Base-by-base conservation (phyloP, 2,888 invertebrate genomes). In the Platycheirus albimanus region DNA sequence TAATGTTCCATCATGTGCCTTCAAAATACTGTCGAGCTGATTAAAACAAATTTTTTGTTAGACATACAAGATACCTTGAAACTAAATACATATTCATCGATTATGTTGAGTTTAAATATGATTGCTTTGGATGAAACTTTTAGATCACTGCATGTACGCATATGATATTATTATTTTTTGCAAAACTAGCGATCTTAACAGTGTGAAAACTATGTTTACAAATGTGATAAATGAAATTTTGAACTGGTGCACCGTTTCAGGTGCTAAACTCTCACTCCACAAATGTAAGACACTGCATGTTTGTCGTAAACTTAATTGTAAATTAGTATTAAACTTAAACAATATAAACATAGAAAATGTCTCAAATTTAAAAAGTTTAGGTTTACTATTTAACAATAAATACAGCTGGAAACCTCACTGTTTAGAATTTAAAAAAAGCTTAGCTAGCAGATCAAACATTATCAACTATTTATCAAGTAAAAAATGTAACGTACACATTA, bases 81-180 rank as follows among this genome's bases (percentile, higher is more conserved):
- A n/a, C n/a, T n/a, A n/a, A n/a, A n/a, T n/a, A n/a, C n/a, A n/a
- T n/a, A n/a, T n/a, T n/a, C n/a, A n/a, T n/a, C n/a, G n/a, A n/a
- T n/a, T n/a, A n/a, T n/a, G n/a, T n/a, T n/a, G n/a, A n/a, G n/a
- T n/a, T n/a, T n/a, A n/a, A n/a, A n/a, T n/a, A n/a, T n/a, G n/a
- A n/a, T n/a, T n/a, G n/a, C n/a, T n/a, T n/a, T n/a, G n/a, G n/a
- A n/a, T n/a, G n/a, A 41, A 20, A 10, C 8, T 24, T 7, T 43
- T 51, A 33, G 43, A 51, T 10, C 28, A 41, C n/a, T 70, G 30
- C n/a, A 11, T 41, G 0, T 58, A 70, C 28, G 47, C 58, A 36
- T 20, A 69, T 4, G 56, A 56, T 47, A 30, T 67, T 10, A 45
- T 56, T 19, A 69, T 11, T 58, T 10, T 41, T n/a, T n/a, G n/a